Percentiles rank a stretch among this genome's conserved stretches.
Conservation (phyloP, 2,797 vertebrate species). For the Botia almorhae region DNA sequence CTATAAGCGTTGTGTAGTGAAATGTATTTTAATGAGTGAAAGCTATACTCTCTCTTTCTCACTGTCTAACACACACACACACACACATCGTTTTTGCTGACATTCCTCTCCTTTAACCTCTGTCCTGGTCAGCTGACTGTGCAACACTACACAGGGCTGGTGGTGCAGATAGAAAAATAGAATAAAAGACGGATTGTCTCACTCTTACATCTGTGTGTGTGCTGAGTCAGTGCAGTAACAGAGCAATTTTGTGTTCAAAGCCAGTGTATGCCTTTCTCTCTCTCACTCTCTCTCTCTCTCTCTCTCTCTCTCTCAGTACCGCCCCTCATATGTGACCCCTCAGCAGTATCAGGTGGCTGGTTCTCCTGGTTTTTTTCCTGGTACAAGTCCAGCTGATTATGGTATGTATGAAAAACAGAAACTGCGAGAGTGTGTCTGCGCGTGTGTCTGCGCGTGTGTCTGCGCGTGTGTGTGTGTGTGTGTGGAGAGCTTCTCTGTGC, state of each 20-base stretch:
- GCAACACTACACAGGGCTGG: slow-evolving; percentile 9
- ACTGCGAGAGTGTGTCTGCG: slow-evolving; percentile 14
- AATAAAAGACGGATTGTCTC: slow-evolving; percentile 3
- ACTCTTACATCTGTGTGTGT: slow-evolving; percentile 16
- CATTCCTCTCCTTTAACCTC: slow-evolving; percentile 20
- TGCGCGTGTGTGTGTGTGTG: not conserved
- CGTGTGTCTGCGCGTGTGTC: not conserved
- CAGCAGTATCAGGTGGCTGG: slow-evolving; percentile 93
- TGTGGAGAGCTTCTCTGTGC: not conserved
- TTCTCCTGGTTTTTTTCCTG: slow-evolving; percentile 90
- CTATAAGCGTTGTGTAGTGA: no score
- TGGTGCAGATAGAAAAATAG: not conserved
- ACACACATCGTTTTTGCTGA: slow-evolving; percentile 51
- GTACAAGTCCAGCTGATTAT: slow-evolving; percentile 92
- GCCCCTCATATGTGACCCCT: slow-evolving; percentile 90
- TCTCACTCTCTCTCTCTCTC: slow-evolving; percentile 13
- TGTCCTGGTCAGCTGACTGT: slow-evolving; percentile 45
- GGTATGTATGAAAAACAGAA: slow-evolving; percentile 69
- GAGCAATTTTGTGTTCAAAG: not conserved
- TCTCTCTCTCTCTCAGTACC: slow-evolving; percentile 71
- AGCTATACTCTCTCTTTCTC: no score
- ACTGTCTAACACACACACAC: not conserved
- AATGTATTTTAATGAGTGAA: no score
- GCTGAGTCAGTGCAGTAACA: slow-evolving; percentile 34
- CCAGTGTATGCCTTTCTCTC: not conserved